A percentile compares a stretch with the other conserved stretches of the same genome.
Evolutionary conservation across 2,113 vertebrate species (phyloP).

Genomic region (Microcebus lehilahytsara): DNA sequence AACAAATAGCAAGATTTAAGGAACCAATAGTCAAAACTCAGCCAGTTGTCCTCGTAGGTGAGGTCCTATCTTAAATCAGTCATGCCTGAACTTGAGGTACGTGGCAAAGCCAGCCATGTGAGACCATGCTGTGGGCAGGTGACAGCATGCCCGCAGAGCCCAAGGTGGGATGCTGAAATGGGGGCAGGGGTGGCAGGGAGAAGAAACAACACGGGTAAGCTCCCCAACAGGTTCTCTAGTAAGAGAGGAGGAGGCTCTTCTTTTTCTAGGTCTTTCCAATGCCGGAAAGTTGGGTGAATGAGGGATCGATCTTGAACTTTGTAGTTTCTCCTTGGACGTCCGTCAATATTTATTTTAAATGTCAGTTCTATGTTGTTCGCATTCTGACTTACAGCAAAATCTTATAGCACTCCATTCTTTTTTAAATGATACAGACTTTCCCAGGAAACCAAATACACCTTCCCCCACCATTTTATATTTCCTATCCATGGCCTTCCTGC

Average conservation of each 20-base stretch:
- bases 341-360: constrained; percentile 24
- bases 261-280: neutral
- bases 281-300: constrained; percentile 10
- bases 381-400: neutral
- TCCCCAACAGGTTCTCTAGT: neutral
- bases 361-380: neutral
- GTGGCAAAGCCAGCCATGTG: neutral
- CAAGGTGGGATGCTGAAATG: too few relatives aligned
- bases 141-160: neutral
- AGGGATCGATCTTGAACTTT: neutral
- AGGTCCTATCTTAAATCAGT: neutral
- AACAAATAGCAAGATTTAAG: neutral
- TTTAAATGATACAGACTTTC: neutral
- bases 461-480: neutral
- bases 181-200: neutral
- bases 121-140: neutral
- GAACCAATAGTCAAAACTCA: neutral
- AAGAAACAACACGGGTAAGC: neutral
- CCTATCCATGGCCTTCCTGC: neutral
- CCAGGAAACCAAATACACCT: neutral
- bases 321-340: neutral
- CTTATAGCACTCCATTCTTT: neutral
- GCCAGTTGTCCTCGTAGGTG: neutral
- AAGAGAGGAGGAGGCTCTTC: neutral
- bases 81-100: neutral